A percentile compares a stretch with the other conserved stretches of the same genome.
Conservation (phyloP, 2,113 vertebrate genomes). For the Alethe castanea region DNA sequence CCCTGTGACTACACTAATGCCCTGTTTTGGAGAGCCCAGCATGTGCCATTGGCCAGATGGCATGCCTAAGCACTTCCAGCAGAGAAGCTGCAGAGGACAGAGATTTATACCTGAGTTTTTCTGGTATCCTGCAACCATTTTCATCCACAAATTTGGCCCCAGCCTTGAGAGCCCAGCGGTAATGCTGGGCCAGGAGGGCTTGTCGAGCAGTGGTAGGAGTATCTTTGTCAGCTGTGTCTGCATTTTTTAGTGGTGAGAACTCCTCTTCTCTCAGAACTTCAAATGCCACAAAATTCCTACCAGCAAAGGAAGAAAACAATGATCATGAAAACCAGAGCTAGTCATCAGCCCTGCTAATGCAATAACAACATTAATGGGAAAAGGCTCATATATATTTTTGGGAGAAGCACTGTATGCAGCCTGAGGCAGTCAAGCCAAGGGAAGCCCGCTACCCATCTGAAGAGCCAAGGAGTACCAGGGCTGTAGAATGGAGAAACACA, state of each 20-base stretch:
- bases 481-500: not conserved
- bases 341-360: not conserved
- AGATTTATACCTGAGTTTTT: slow-evolving; percentile 68
- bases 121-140: slow-evolving; percentile 59
- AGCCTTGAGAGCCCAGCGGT: slow-evolving; percentile 82
- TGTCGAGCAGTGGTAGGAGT: slow-evolving; percentile 78
- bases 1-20: not conserved
- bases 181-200: slow-evolving; percentile 85
- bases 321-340: not conserved
- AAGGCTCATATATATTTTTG: not conserved
- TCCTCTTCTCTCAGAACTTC: slow-evolving; percentile 90
- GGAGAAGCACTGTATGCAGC: not conserved
- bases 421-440: not conserved
- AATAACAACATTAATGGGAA: not conserved
- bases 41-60: not conserved
- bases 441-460: not conserved
- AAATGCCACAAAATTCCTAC: slow-evolving; percentile 89
- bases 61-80: not conserved
- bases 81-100: not conserved
- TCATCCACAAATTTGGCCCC: slow-evolving; percentile 78
- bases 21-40: not conserved
- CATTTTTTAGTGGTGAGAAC: slow-evolving; percentile 92
- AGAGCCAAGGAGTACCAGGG: not conserved
- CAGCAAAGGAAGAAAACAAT: not conserved
- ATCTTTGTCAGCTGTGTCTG: slow-evolving; percentile 76